Base-by-base conservation (phyloP, 2,888 invertebrate species). In the Agapetus fuscipes region DNA sequence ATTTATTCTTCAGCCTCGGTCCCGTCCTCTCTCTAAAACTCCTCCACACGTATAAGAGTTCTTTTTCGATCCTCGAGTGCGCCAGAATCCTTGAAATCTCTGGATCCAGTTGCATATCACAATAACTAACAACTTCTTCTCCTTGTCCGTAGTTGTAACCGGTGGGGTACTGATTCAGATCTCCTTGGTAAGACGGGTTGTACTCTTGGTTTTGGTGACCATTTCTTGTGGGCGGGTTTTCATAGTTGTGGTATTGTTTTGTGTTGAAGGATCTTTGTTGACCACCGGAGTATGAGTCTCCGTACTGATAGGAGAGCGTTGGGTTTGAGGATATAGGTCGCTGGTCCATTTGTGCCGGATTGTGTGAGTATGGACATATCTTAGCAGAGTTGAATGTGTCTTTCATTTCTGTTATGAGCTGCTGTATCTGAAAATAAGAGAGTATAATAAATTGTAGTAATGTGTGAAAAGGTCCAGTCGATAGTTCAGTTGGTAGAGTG, bases 21-120 rank as follows among this genome's bases (percentile, higher is more conserved):
- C 90, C 90, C 1, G 83, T 77, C 40, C 76, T 78, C 43, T 89
- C 83, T 46, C 89, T 71, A 76, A 86, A 91, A 38, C 80, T 79
- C 51, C 68, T 73, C 91, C 91, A 91, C 0, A 82, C 78, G 50
- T 85, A 78, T 12, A 78, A 53, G 30, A 90, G 60, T 53, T 87
- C 84, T 14, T 79, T 76, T 48, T 83, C 83, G 50, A 87, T 79
- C 45, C 80, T 70, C 0, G 84, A 84, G 54, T 76, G 74, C 0
- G 79, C 76, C 62, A 87, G 69, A 25, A 83, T 74, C 55, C 69
- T 62, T 3, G 61, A 72, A 26, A 83, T 68, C 51, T 82, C 83
- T 26, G 74, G 70, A 38, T 76, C 74, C n/a, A 75, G 51, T 46
- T 74, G 72, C 61, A 76, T 64, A 49, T 76, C 74, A 48, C 77